These are phyloP conservation scores for Polydrusus cervinus DNA, from an alignment of 2,888 invertebrate species.

Conservation along the genomic window DNA sequence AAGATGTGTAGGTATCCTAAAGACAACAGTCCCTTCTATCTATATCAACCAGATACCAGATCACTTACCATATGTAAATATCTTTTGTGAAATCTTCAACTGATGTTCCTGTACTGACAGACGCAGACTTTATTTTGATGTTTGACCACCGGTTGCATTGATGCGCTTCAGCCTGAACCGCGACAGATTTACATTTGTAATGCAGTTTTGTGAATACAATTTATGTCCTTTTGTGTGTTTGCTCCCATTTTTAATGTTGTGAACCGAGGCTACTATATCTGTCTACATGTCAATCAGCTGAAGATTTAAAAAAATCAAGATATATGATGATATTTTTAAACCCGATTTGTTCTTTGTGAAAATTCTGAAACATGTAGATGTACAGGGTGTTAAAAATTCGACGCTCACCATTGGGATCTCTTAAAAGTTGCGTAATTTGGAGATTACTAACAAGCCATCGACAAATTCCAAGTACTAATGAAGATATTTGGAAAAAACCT, in stretches of 20 bases:
- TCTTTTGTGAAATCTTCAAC: conserved; percentile 46
- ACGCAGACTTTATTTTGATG: conserved; percentile 64
- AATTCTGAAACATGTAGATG: too few species aligned
- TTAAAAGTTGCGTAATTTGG: too few species aligned
- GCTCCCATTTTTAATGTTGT: conserved; percentile 54
- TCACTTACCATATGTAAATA: conserved; percentile 46
- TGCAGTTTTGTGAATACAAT: conserved; percentile 57
- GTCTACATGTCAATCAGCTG: conserved; percentile 35
- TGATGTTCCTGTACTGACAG: conserved; percentile 40
- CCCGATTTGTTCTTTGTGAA: neutral
- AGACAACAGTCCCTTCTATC: conserved; percentile 3
- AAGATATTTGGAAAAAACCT: too few species aligned
- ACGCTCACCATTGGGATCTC: too few species aligned
- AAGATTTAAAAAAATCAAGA: conserved; percentile 1
- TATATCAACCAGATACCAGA: conserved; percentile 5
- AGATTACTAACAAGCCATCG: too few species aligned
- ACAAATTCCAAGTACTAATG: too few species aligned
- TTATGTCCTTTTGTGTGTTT: conserved; percentile 64
- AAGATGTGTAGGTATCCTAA: neutral
- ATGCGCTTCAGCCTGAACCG: conserved; percentile 39
- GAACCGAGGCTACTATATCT: conserved; percentile 23
- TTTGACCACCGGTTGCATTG: conserved; percentile 60
- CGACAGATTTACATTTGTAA: conserved; percentile 61
- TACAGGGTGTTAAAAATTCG: too few species aligned
- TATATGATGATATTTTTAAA: neutral